phyloP scores from a whole-genome alignment of 2,113 vertebrate species.

The Neodontobutis hainanensis region DNA sequence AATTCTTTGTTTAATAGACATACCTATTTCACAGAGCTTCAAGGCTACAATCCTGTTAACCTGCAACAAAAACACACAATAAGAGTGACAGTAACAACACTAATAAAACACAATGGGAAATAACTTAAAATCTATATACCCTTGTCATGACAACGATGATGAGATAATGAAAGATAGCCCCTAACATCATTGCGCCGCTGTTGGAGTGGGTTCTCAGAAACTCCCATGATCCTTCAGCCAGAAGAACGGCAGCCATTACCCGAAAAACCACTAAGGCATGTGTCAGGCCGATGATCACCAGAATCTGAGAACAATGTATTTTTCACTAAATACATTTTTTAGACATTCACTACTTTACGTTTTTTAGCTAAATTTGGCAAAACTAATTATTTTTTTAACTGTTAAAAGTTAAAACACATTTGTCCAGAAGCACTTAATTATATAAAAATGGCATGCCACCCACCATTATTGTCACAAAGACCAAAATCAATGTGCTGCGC shows the following conservation, averaged over 20 bases:
- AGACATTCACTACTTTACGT: not conserved
- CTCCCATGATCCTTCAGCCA: conserved; percentile 64
- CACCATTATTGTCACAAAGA: conserved; percentile 85
- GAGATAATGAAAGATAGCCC: conserved; percentile 88
- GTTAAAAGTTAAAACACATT: not conserved
- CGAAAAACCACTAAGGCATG: conserved; percentile 88
- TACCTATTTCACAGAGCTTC: conserved; percentile 88
- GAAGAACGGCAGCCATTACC: conserved; percentile 74
- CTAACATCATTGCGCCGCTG: conserved; percentile 78
- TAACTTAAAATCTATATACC: conserved; percentile 50
- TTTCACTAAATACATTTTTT: no score
- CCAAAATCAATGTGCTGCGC: conserved; percentile 78
- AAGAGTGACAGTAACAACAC: not conserved
- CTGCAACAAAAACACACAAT: conserved; percentile 67
- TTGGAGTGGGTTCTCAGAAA: conserved; percentile 78
- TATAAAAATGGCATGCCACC: conserved; percentile 16
- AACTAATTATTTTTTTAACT: not conserved
- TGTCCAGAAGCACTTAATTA: not conserved
- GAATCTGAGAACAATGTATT: conserved; percentile 78
- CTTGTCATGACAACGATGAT: conserved; percentile 89
- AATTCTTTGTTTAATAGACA: not conserved
- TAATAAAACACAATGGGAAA: not conserved
- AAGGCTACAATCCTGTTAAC: conserved; percentile 85
- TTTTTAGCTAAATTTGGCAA: no score
- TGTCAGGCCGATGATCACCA: conserved; percentile 86